phyloP scores from a whole-genome alignment of 2,888 invertebrate species.

The Petrolisthes cinctipes region DNA sequence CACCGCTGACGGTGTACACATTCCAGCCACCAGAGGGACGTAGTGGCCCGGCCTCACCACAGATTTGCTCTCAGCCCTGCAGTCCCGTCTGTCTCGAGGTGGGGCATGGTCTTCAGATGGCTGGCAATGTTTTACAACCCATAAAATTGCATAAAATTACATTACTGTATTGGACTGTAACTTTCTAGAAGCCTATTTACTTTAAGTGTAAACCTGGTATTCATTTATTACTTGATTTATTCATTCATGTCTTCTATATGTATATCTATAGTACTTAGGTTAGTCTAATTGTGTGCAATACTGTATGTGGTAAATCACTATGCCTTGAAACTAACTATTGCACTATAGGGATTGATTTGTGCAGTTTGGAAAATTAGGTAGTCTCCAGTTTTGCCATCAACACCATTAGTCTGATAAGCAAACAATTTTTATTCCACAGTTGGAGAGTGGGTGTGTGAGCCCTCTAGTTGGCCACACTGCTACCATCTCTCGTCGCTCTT shows the following conservation, averaged over 20 bases:
- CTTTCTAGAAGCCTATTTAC: too few species aligned
- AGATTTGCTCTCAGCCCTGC: conserved; percentile 70
- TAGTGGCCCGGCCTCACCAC: conserved; percentile 51
- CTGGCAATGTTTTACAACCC: too few species aligned
- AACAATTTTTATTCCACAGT: conserved; percentile 27
- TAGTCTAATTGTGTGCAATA: too few species aligned
- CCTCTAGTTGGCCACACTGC: conserved; percentile 60
- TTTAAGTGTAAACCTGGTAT: too few species aligned
- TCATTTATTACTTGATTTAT: too few species aligned
- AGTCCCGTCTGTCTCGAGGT: conserved; percentile 69
- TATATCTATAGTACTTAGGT: too few species aligned
- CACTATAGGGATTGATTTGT: not conserved
- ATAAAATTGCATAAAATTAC: too few species aligned
- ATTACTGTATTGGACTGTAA: too few species aligned
- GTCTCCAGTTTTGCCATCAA: not conserved
- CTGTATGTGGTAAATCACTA: not conserved
- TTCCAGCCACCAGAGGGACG: conserved; percentile 79
- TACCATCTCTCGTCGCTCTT: conserved; percentile 63
- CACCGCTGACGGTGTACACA: conserved; percentile 88
- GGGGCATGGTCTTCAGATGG: not conserved
- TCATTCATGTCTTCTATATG: too few species aligned
- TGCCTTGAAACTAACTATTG: too few species aligned
- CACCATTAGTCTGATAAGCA: not conserved
- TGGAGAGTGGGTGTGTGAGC: conserved; percentile 58
- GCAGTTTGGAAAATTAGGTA: not conserved